Percentiles rank a stretch among this genome's conserved stretches.
Conservation (phyloP, 2,797 vertebrate genomes). For the Myripristis jacobus region DNA sequence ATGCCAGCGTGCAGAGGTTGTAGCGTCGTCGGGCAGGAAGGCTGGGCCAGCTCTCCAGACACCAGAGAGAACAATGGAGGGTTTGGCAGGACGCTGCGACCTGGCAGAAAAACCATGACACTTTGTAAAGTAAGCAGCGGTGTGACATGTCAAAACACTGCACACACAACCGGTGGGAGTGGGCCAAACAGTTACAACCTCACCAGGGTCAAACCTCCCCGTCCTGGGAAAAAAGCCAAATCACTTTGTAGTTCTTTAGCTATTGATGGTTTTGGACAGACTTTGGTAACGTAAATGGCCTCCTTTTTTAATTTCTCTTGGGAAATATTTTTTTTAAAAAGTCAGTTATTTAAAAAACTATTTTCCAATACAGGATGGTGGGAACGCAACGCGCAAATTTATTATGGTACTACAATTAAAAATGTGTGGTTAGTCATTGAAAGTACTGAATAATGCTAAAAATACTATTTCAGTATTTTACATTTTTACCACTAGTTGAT, state of each 20-base stretch:
- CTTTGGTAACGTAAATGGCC: no score
- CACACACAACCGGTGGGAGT: slow-evolving; percentile 1
- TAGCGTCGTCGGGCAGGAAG: slow-evolving; percentile 36
- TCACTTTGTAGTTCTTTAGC: neutral
- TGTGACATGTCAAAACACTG: slow-evolving; percentile 19
- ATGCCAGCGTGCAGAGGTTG: neutral
- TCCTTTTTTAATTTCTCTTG: no score
- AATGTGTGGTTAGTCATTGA: no score
- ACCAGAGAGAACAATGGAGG: slow-evolving; percentile 46
- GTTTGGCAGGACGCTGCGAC: slow-evolving; percentile 38
- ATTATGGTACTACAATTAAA: no score
- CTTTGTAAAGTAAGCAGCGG: slow-evolving; percentile 11
- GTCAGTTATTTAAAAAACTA: no score
- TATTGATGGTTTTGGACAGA: no score
- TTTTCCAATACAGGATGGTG: no score
- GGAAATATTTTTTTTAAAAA: no score
- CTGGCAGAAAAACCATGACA: slow-evolving; percentile 43
- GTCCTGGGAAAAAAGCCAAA: slow-evolving; percentile 9
- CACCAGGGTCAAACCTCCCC: slow-evolving; percentile 14
- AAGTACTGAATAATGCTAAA: no score
- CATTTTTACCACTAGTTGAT: no score
- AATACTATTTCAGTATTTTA: no score
- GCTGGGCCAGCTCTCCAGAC: neutral
- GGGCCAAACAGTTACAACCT: neutral
- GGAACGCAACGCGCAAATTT: no score